Percentiles rank a stretch among this genome's conserved stretches.
phyloP scores from a whole-genome alignment of 1,140 invertebrate genomes.

The Tyrophagus putrescentiae region DNA sequence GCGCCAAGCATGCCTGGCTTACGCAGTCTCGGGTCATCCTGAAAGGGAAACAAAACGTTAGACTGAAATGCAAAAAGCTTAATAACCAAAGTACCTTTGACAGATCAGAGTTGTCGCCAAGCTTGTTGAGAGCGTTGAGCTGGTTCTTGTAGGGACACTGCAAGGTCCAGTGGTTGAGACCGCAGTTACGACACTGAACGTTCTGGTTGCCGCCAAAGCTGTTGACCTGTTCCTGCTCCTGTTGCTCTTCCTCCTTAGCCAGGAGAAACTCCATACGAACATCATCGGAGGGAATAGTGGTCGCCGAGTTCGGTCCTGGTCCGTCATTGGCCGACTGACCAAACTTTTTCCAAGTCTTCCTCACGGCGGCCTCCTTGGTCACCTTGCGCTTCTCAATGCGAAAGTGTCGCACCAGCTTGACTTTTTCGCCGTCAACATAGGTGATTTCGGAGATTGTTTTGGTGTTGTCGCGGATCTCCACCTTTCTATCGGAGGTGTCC shows the following conservation, averaged over 20 bases:
- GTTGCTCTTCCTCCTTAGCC: constrained; percentile 32
- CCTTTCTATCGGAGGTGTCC: neutral
- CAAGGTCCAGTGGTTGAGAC: constrained; percentile 90
- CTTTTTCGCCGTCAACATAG: constrained; percentile 70
- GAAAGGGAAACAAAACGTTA: constrained; percentile 7
- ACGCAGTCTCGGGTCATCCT: constrained; percentile 31
- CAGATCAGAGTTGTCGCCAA: neutral
- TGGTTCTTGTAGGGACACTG: constrained; percentile 92
- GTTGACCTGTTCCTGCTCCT: constrained; percentile 59
- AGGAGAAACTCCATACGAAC: constrained; percentile 65
- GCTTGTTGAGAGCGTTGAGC: constrained; percentile 32
- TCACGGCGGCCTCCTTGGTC: constrained; percentile 72
- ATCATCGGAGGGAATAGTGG: constrained; percentile 87
- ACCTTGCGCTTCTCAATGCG: constrained; percentile 81
- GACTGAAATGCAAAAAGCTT: neutral
- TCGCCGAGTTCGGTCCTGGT: constrained; percentile 86
- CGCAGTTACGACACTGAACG: constrained; percentile 84
- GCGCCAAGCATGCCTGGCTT: constrained; percentile 68
- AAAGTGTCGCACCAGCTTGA: constrained; percentile 61
- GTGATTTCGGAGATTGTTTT: constrained; percentile 88
- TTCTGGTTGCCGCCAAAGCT: constrained; percentile 56
- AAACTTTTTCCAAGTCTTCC: constrained; percentile 89
- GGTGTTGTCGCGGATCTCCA: constrained; percentile 59
- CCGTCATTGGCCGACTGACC: constrained; percentile 74
- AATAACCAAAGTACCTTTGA: neutral